A percentile compares a stretch with the other conserved stretches of the same genome.
These are phyloP conservation scores for Halyomorpha halys DNA, from an alignment of 1,140 invertebrate species.

Conservation along the genomic window DNA sequence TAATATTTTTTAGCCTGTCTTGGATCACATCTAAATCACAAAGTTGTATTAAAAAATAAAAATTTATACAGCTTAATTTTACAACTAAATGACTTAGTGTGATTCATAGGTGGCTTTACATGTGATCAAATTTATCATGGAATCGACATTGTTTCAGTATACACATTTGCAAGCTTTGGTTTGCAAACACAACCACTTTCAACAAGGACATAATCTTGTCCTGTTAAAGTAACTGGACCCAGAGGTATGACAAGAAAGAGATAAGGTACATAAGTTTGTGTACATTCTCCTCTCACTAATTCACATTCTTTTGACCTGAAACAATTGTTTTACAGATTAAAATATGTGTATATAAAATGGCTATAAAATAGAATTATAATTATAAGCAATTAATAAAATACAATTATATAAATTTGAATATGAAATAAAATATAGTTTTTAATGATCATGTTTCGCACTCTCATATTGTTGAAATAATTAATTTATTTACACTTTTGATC, in stretches of 20 bases:
- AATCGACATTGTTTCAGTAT: not conserved
- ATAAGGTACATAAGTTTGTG: constrained; percentile 85
- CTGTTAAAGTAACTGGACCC: constrained; percentile 79
- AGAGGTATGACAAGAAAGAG: constrained; percentile 80
- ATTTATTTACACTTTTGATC: too few relatives aligned
- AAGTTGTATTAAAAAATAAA: not conserved
- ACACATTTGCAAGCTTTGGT: constrained; percentile 48
- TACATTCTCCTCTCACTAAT: constrained; percentile 74
- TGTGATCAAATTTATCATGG: not conserved
- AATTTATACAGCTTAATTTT: not conserved
- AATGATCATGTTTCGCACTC: too few relatives aligned
- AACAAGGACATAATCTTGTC: constrained; percentile 83
- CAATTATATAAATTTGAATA: too few relatives aligned
- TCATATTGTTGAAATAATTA: too few relatives aligned
- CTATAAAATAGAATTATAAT: too few relatives aligned
- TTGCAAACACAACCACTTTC: constrained; percentile 85
- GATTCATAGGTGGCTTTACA: not conserved
- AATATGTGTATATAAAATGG: too few relatives aligned
- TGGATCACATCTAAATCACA: too few relatives aligned
- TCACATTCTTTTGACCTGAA: constrained; percentile 77
- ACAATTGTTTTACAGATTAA: constrained; percentile 23
- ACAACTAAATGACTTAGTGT: not conserved
- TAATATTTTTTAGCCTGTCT: too few relatives aligned
- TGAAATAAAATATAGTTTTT: too few relatives aligned
- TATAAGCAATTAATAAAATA: too few relatives aligned